Evolutionary conservation across 1,140 invertebrate genomes (phyloP), one percentile per base, ranked within the genome.

Genomic region (Theocolax elegans): DNA sequence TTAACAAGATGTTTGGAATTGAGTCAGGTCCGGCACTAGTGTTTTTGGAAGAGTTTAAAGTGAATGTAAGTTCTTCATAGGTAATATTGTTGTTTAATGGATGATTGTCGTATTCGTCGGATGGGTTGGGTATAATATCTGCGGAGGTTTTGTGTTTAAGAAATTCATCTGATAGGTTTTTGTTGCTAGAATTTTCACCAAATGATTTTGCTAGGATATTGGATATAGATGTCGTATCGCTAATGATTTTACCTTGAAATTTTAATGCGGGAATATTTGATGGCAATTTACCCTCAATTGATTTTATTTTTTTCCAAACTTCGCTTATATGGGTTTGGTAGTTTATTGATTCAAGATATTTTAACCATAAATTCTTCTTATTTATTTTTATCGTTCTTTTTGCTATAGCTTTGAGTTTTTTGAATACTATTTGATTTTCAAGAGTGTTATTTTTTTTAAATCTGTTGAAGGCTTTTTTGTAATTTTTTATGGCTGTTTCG

Each of bases 391-490:
- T 19, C 29, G 19, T 72, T 64, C 51, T 54, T n/a, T 64, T 58
- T 12, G 60, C 51, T 70, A 27, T 70, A 64, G 72, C 68, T 75
- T 70, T 70, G 60, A 51, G 58, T 72, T 69, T 77, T 77, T 75
- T 80, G 10, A 48, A 76, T 46, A 77, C 73, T 40, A 74, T 75
- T 72, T 70, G 42, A 53, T 66, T 72, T 54, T 70, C 74, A n/a
- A 67, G 58, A 60, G 58, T 78, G 69, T 71, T 74, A 54, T 81
- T 75, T 63, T 68, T 69, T 67, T 75, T 79, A 49, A 69, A 79
- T 25, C 66, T 62, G 54, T 76, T 76, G 29, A 79, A 65, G 9
- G 80, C 74, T 58, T 76, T 75, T 75, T 79, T 82, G 4, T 67
- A 59, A 48, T 75, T 59, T 72, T 75, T 78, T 2, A 76, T 40